phyloP scores from a whole-genome alignment of 2,797 vertebrate genomes.

The Sylvilagus floridanus region DNA sequence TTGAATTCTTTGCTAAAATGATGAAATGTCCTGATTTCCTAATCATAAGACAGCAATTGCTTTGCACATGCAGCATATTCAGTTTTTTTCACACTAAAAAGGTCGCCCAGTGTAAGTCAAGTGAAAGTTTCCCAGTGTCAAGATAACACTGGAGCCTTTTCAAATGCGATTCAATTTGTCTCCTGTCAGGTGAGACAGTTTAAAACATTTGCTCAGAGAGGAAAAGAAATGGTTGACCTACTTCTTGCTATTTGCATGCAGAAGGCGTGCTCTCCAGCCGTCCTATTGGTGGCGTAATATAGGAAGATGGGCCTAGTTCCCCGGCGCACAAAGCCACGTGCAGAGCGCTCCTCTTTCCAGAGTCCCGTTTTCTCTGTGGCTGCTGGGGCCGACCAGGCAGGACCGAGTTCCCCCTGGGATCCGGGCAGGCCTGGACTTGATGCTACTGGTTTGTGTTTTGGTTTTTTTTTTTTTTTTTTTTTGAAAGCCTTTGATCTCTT shows the following conservation, averaged over 20 bases:
- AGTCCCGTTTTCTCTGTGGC: not conserved
- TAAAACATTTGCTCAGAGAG: slow-evolving; percentile 66
- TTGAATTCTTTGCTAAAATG: slow-evolving; percentile 37
- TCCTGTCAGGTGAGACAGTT: slow-evolving; percentile 63
- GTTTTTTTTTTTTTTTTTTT: not conserved
- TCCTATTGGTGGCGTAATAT: not conserved
- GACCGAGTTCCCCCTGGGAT: not conserved
- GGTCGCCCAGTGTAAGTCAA: slow-evolving; percentile 52
- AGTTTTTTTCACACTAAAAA: slow-evolving; percentile 63
- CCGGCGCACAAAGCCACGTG: not conserved
- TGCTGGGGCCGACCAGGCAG: not conserved
- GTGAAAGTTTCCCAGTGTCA: slow-evolving; percentile 62
- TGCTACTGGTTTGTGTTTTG: not conserved
- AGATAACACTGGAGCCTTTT: slow-evolving; percentile 60
- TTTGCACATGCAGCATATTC: slow-evolving; percentile 60
- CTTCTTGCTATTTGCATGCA: slow-evolving; percentile 73
- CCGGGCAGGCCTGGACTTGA: not conserved
- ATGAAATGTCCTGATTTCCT: slow-evolving; percentile 63
- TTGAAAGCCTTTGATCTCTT: slow-evolving; percentile 27
- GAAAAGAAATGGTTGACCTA: slow-evolving; percentile 69
- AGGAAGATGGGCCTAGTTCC: not conserved
- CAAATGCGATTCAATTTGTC: slow-evolving; percentile 68
- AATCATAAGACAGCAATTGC: slow-evolving; percentile 49
- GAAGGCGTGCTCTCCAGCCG: not conserved
- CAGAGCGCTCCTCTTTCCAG: not conserved